These are phyloP conservation scores for Hetaerina americana DNA, from an alignment of 1,140 invertebrate species.

Conservation along the genomic window DNA sequence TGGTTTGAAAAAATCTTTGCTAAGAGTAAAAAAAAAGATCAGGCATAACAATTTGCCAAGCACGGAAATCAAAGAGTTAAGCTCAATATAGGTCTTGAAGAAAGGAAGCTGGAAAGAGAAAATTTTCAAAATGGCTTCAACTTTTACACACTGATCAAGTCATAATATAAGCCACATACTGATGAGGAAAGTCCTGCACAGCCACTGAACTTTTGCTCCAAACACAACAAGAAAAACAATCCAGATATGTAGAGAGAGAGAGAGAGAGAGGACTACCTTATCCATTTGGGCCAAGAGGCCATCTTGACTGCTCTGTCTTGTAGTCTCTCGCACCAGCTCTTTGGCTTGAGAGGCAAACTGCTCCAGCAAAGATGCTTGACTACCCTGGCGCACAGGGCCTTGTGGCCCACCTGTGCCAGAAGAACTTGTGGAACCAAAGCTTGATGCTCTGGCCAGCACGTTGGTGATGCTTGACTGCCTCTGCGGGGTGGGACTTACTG, in stretches of 20 bases:
- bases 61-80: too few relatives aligned
- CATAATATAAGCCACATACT: too few relatives aligned
- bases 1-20: too few relatives aligned
- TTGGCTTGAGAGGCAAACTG: conserved; percentile 76
- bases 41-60: too few relatives aligned
- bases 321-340: conserved; percentile 70
- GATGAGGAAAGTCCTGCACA: background rate
- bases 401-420: conserved; percentile 23
- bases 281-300: conserved; percentile 80
- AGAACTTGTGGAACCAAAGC: conserved; percentile 38
- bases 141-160: too few relatives aligned
- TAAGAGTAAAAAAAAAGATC: too few relatives aligned
- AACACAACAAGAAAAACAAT: conserved; percentile 13
- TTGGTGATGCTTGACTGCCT: conserved; percentile 49
- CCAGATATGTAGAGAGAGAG: too few relatives aligned
- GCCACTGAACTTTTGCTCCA: conserved; percentile 5
- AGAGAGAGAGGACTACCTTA: conserved; percentile 50
- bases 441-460: conserved; percentile 44
- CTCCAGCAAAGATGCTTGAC: conserved; percentile 69
- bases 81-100: too few relatives aligned
- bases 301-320: conserved; percentile 76
- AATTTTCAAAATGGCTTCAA: too few relatives aligned
- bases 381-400: conserved; percentile 44
- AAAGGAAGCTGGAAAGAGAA: too few relatives aligned
- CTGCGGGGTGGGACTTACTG: conserved; percentile 34